Evolutionary conservation across 2,113 vertebrate species (phyloP), one percentile per base, ranked within the genome.

Genomic region (Hemibagrus wyckioides): DNA sequence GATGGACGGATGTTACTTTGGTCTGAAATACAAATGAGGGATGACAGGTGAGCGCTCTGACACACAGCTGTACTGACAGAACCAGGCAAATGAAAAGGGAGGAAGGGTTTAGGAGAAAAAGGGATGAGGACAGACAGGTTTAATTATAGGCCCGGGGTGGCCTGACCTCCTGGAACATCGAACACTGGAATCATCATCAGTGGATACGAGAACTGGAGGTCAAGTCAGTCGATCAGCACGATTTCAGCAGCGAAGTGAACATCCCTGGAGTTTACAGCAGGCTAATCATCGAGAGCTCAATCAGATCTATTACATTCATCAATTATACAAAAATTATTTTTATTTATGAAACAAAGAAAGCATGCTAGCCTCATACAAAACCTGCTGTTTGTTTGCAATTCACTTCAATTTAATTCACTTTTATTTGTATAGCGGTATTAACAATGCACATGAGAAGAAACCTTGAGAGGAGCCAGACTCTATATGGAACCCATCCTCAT

Each of bases 1-100:
- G 91, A 80, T 91, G 93, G 2, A 91, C 87, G 7, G 96, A 95
- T 15, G 92, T 93, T 61, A 94, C 90, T 76, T 93, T 94, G 83
- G 93, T 94, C 96, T 97, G 89, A 67, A 81, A 89, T 39, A 87
- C 85, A 91, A 80, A 88, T 61, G 54, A 85, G 69, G 83, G 15
- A 61, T 52, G 85, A 83, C 56, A 71, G 39, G 41, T 79, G 73
- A 87, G 80, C 9, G 73, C 17, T 30, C 48, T 65, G 67, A 83
- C 30, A 17, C 23, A 63, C 73, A 83, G 65, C 25, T 21, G 48
- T 59, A 80, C 41, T 36, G 28, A 84, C 73, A 85, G 56, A 85
- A 59, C n/a, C 9, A 57, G 15, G 48, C 44, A 25, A 50, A 48
- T 7, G 44, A 48, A 65, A 48, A 17, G 41, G 8, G n/a, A 41